These are phyloP conservation scores for Abramis brama DNA, from an alignment of 2,113 vertebrate genomes.

Conservation along the genomic window DNA sequence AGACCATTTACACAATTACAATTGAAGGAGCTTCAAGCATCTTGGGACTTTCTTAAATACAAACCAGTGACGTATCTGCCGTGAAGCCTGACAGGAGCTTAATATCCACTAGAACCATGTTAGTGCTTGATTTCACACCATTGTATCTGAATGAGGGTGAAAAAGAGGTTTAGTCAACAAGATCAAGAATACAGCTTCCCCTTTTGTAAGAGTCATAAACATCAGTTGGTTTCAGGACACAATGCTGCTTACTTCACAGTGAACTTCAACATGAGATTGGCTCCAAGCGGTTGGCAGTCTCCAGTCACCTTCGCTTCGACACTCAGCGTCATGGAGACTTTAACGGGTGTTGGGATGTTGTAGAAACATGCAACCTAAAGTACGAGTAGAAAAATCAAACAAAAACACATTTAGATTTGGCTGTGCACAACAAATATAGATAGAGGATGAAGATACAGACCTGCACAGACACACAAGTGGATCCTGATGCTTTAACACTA, in stretches of 20 bases:
- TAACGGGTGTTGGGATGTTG: slow-evolving; percentile 67
- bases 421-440: neutral
- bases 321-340: slow-evolving; percentile 12
- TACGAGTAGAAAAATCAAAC: no score
- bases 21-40: neutral
- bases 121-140: neutral
- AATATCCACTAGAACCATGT: slow-evolving; percentile 12
- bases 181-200: neutral
- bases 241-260: neutral
- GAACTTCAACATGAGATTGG: neutral
- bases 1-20: neutral
- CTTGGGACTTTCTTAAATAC: slow-evolving; percentile 54
- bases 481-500: slow-evolving; percentile 10
- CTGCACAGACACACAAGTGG: no score
- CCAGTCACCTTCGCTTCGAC: slow-evolving; percentile 32
- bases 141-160: neutral
- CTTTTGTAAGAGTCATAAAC: no score
- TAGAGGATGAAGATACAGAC: no score
- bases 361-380: slow-evolving; percentile 64
- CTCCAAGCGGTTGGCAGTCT: slow-evolving; percentile 21
- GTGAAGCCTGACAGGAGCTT: neutral
- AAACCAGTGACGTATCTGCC: neutral
- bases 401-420: neutral
- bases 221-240: neutral
- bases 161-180: neutral